These are phyloP conservation scores for Aplysia californica DNA, from an alignment of 1,140 invertebrate genomes.

Conservation along the genomic window DNA sequence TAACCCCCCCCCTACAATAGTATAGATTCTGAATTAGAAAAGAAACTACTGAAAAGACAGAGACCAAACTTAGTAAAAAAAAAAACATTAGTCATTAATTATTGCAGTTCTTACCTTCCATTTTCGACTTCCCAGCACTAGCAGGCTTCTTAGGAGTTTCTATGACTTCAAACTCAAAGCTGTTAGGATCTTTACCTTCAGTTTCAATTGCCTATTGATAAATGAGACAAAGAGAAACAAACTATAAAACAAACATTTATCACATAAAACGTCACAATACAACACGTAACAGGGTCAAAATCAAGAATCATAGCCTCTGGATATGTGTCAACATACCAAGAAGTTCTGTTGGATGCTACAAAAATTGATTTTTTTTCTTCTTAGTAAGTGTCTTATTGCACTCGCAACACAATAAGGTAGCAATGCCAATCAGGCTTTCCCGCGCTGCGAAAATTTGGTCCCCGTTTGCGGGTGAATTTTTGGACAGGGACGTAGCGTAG, in stretches of 20 bases:
- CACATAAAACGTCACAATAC: neutral
- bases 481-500: too few species aligned
- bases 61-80: neutral
- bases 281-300: neutral
- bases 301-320: too few species aligned
- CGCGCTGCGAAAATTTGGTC: too few species aligned
- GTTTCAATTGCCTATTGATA: constrained; percentile 77
- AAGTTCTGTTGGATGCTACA: neutral
- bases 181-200: constrained; percentile 83
- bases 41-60: neutral
- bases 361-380: neutral
- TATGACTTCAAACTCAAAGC: constrained; percentile 76
- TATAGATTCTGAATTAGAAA: neutral
- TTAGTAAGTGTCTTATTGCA: neutral
- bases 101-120: constrained; percentile 4
- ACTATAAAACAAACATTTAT: neutral
- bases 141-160: constrained; percentile 17
- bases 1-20: too few species aligned
- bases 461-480: too few species aligned
- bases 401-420: too few species aligned
- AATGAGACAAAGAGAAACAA: neutral
- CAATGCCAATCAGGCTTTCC: too few species aligned
- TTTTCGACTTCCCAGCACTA: neutral
- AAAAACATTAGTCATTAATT: neutral
- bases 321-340: neutral